phyloP scores from a whole-genome alignment of 2,797 vertebrate genomes.

The Sarcophilus harrisii region DNA sequence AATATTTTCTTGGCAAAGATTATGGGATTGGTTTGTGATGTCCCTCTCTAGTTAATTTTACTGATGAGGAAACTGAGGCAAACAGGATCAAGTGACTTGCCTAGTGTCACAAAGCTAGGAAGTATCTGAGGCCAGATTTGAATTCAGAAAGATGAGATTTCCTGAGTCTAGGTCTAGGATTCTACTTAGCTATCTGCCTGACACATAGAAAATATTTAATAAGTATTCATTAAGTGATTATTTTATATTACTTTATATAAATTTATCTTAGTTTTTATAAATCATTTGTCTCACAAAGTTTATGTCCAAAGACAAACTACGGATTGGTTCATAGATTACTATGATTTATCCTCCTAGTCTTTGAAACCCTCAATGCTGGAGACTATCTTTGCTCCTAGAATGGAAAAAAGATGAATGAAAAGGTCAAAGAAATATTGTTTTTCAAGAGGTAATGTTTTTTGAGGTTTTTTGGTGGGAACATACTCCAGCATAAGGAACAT shows the following conservation, averaged over 20 bases:
- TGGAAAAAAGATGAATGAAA: neutral
- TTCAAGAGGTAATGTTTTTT: neutral
- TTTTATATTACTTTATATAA: neutral
- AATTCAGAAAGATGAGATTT: no score
- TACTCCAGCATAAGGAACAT: fast-evolving
- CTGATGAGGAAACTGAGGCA: no score
- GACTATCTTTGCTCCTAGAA: neutral
- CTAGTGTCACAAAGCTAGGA: no score
- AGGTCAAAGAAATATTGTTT: neutral
- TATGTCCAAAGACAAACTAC: neutral
- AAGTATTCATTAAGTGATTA: neutral
- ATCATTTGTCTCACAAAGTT: neutral
- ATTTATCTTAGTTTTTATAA: neutral
- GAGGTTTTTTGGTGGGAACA: neutral
- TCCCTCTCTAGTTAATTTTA: no score
- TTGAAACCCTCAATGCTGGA: neutral
- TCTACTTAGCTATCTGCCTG: no score
- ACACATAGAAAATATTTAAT: neutral
- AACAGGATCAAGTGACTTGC: no score
- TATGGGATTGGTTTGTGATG: no score
- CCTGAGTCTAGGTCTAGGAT: no score
- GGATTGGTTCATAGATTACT: neutral
- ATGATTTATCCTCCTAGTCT: neutral
- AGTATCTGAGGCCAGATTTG: no score
- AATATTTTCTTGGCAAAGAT: no score